Base-by-base conservation (phyloP, 2,888 invertebrate species). In the Micoletzkya japonica region DNA sequence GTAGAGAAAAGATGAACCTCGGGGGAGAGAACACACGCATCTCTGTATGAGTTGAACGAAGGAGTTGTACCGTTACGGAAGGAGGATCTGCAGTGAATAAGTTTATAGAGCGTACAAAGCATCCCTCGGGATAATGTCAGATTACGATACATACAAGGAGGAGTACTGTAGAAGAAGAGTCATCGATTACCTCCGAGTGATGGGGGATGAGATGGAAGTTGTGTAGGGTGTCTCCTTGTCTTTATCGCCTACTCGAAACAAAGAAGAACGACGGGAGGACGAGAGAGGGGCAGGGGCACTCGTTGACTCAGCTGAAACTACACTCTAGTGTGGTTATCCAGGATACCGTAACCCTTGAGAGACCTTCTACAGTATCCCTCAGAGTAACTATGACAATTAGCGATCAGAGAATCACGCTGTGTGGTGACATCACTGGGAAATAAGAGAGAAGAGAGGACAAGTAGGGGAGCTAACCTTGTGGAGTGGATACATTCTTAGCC, bases 131-230 rank as follows among this genome's bases (percentile, higher is more conserved):
- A 44, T 10, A 44, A 44, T 20, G 44, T 44, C 10, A 14, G 10
- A 44, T 20, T 14, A 20, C 10, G 10, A 10, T 44, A 20, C 10
- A 32, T 14, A 30, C 24, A 3, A 59, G 36, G 30, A 20, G 4
- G 44, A 32, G 49, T 39, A 61, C 50, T n/a, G n/a, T 50, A 36
- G 20, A 34, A 6, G n/a, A 37, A 54, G 64, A 36, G 54, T 54
- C 36, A 4, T 20, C 34, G 3, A 24, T 36, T 7, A 59, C 28
- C 37, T 30, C 28, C 37, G 28, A 57, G 52, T 52, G 26, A 7
- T 30, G 10, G 64, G 64, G 36, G 54, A 3, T 50, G 30, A 28
- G 26, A 37, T 32, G 2, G 39, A 34, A 63, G 50, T 2, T n/a
- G 30, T 34, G 32, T 14, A 44, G 10, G 14, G 44, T 14, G 14